Evolutionary conservation across 2,113 vertebrate species (phyloP).

Genomic region (Fulica atra): DNA sequence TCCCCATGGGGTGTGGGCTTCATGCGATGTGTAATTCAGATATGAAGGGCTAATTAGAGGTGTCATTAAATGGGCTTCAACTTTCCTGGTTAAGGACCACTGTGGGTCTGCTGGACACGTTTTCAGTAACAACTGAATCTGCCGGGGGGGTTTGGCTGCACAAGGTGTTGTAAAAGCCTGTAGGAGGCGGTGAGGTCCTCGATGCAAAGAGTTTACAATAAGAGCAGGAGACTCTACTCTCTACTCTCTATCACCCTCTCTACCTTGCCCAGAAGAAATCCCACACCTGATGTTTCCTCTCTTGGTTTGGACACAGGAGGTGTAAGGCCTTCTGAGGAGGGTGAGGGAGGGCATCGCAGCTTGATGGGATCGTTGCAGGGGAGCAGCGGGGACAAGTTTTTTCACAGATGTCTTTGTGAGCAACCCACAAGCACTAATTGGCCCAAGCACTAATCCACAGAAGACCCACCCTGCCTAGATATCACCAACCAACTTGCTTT

Average conservation of each 20-base stretch:
- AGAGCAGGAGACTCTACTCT: neutral
- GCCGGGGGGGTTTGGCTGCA: neutral
- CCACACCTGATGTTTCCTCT: accelerated
- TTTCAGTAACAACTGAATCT: neutral
- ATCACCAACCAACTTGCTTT: neutral
- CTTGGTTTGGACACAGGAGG: neutral
- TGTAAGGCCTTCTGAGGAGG: neutral
- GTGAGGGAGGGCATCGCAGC: neutral
- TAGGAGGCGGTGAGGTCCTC: neutral
- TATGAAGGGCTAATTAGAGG: accelerated
- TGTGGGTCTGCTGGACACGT: neutral
- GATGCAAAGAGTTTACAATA: neutral
- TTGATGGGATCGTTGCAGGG: neutral
- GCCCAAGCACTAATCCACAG: accelerated
- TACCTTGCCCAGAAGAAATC: neutral
- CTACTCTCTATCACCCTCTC: neutral
- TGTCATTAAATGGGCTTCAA: neutral
- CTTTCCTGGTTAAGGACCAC: neutral
- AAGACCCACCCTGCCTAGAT: neutral
- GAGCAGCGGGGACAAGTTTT: neutral
- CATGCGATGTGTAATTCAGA: neutral
- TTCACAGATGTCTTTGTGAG: neutral
- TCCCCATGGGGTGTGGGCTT: neutral
- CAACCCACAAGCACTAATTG: neutral
- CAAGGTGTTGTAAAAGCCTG: neutral